Evolutionary conservation across 1,140 invertebrate species (phyloP), one percentile per base, ranked within the genome.

Genomic region (Pissodes strobi): DNA sequence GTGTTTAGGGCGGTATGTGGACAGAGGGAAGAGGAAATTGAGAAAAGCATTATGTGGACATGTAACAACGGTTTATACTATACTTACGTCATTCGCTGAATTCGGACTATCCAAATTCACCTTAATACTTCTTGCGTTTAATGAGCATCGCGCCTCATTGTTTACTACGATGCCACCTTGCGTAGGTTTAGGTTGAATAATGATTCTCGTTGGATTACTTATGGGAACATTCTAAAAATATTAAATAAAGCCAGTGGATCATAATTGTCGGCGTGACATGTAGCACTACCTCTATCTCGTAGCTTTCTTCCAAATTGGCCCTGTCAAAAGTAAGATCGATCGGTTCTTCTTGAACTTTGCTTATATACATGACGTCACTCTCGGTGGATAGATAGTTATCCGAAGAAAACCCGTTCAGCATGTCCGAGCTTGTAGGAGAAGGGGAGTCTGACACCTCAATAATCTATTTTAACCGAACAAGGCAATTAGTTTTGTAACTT

Each of bases 261-360:
- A n/a, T n/a, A n/a, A n/a, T n/a, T n/a, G n/a, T n/a, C 2, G 37
- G 37, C 10, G 37, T n/a, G n/a, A n/a, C n/a, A n/a, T 39, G 1
- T n/a, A 1, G 5, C 13, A 6, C 21, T 25, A 25, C 4, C 8
- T 49, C 9, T 49, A 22, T 6, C 21, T 12, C 18, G 46, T 49
- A 49, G 8, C 2, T 25, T 38, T 22, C 8, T 15, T 17, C n/a
- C 1, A 13, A 5, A 51, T 6, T 5, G 13, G 18, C 13, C 9
- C n/a, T 53, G 10, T 0, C 18, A 46, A 45, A 46, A 12, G 62
- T 64, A 17, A 64, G 19, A 59, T 65, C 63, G 17, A 65, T 58
- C n/a, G 63, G 63, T 27, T 65, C 63, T 57, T 58, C 63, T 21
- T 52, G 34, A 18, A 15, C 4, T 6, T 1, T n/a, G n/a, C 3